These are phyloP conservation scores for Hemichromis elongatus DNA, from an alignment of 2,113 vertebrate genomes.

Conservation along the genomic window DNA sequence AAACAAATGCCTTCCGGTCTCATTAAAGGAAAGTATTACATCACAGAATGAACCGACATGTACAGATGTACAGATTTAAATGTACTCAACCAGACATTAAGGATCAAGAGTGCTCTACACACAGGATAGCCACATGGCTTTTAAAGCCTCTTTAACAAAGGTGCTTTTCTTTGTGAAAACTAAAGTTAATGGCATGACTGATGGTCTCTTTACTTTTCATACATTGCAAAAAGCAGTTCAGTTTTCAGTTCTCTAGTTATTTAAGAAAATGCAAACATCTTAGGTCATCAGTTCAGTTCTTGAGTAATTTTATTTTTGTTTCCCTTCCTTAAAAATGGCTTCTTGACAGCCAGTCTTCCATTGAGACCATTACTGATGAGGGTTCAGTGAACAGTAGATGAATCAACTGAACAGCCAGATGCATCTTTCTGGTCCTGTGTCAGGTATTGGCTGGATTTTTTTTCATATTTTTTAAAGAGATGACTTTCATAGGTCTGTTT, in stretches of 20 bases:
- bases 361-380: not conserved
- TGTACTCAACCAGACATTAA: conserved; percentile 13
- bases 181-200: not conserved
- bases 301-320: not conserved
- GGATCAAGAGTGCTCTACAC: not conserved
- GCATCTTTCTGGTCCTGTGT: not conserved
- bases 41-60: conserved; percentile 19
- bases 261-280: not conserved
- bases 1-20: conserved; percentile 23
- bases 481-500: not conserved
- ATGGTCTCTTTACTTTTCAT: not conserved
- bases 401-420: not conserved
- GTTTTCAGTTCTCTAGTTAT: not conserved
- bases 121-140: conserved; percentile 29
- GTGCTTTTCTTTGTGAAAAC: not conserved
- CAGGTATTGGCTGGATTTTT: not conserved
- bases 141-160: not conserved
- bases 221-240: not conserved
- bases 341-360: not conserved
- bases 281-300: not conserved
- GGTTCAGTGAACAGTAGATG: not conserved
- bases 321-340: not conserved
- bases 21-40: conserved; percentile 43
- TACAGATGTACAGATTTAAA: conserved; percentile 51
- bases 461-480: not conserved